Base-by-base conservation (phyloP, 2,113 vertebrate species). In the Psittacara wagleri region DNA sequence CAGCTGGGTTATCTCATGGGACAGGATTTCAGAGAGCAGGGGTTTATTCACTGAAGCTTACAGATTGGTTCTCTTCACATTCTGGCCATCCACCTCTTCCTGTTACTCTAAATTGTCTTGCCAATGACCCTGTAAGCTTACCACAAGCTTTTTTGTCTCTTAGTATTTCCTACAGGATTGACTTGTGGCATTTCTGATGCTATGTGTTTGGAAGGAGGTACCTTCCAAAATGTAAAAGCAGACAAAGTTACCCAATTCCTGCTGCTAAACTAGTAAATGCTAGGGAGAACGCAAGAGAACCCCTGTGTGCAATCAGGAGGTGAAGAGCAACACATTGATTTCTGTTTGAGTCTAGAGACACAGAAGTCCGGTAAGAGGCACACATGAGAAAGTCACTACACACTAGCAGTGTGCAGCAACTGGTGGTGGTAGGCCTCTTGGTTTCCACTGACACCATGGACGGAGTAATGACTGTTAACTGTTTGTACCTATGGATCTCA, bases 321-420 rank as follows among this genome's bases (percentile, higher is more conserved):
- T n/a, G 28, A 55, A 25, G 28, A 57, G 31, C 27, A 68, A 61
- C 46, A 62, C 7, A 4, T 20, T 11, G 27, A 70, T 41, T 57
- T 44, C 80, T 52, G 25, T 8, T 59, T 37, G 35, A 73, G 75
- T 24, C 74, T 57, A 78, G 39, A 77, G 73, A 29, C 9, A 11
- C 20, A 46, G 28, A 37, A 91, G 48, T n/a, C 25, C 44, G 25
- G 43, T 46, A 35, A 6, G 22, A 91, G 35, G 72, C 69, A 92
- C 6, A 69, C 19, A 79, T 31, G 81, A 96, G 61, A 95, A 95
- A 96, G 94, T 77, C 61, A 49, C 75, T 66, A 69, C 10, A 43
- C 92, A 88, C 66, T 24, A 92, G 77, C 83, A 81, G 59, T 35
- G 85, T 88, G 75, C 80, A 81, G 78, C 52, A 88, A 33, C 44